Base-by-base conservation (phyloP, 2,888 invertebrate species). In the Agrotis ipsilon region DNA sequence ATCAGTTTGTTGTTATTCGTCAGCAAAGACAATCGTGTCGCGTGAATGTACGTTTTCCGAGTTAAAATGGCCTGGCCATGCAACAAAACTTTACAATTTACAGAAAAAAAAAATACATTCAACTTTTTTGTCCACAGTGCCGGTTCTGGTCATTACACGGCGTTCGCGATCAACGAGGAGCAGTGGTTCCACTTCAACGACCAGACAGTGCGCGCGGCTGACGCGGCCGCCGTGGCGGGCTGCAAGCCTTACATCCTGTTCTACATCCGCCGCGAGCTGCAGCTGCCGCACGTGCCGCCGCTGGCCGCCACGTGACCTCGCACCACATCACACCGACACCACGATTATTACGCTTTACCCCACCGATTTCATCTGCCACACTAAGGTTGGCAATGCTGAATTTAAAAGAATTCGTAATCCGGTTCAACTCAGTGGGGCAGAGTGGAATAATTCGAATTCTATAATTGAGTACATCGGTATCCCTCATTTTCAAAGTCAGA, bases 131-230 rank as follows among this genome's bases (percentile, higher is more conserved):
- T 11, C 6, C 27, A 27, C 94, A 98, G 98, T 27, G 98, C 98
- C 65, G 98, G 98, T 0, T 98, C 98, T 48, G 98, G 98, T 48
- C 98, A 98, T 93, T 98, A 98, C 96, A 98, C 98, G 69, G 97
- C 98, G 76, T 98, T 98, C 93, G 98, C 98, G 59, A 97, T 97
- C 83, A 98, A 98, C 95, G 98, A 98, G 84, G 97, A 97, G 61
- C 97, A 97, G 83, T 98, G 98, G 98, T 98, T 98, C 94, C 98
- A 98, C 93, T 98, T 98, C 96, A 98, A 98, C 95, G 98, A 98
- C 94, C 98, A 98, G 87, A 97, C 97, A 1, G 98, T 98, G n/a
- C 97, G 98, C 49, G 96, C 97, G 27, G 96, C 97, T 58, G 97
- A 97, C 83, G 96, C 96, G 24, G 96, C 96, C 55, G 96, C 97